Evolutionary conservation across 2,113 vertebrate genomes (phyloP).

Genomic region (Pachyramphus minor): DNA sequence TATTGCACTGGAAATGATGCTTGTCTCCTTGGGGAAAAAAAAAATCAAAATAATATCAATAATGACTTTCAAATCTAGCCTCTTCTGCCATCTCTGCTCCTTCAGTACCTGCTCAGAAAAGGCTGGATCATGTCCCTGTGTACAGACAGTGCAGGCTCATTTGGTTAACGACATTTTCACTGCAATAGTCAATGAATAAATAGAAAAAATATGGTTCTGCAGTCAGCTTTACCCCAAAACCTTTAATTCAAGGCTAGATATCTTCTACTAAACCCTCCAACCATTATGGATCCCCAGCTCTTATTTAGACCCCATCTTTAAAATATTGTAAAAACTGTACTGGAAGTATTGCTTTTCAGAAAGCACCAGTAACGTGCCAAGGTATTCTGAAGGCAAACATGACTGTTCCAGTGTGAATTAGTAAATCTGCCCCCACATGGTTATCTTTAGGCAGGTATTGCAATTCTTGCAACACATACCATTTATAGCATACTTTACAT

Average conservation of each 20-base stretch:
- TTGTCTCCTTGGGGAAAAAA: not conserved
- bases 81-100: not conserved
- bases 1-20: not conserved
- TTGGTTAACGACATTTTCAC: not conserved
- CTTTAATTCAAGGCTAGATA: not conserved
- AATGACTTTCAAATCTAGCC: not conserved
- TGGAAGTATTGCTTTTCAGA: not conserved
- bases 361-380: not conserved
- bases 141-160: not conserved
- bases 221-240: not conserved
- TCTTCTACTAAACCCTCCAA: not conserved
- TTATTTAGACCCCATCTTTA: not conserved
- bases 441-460: not conserved
- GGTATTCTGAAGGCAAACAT: not conserved
- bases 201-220: not conserved
- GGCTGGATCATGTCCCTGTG: not conserved
- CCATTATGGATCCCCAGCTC: not conserved
- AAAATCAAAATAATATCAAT: not conserved
- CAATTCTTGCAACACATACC: not conserved
- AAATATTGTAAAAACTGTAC: not conserved
- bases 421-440: not conserved
- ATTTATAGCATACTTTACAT: not conserved
- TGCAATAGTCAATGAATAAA: not conserved
- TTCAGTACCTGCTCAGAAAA: not conserved
- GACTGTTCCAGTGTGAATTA: not conserved